Evolutionary conservation across 2,888 invertebrate genomes (phyloP).

Genomic region (Tenthredo amoena): DNA sequence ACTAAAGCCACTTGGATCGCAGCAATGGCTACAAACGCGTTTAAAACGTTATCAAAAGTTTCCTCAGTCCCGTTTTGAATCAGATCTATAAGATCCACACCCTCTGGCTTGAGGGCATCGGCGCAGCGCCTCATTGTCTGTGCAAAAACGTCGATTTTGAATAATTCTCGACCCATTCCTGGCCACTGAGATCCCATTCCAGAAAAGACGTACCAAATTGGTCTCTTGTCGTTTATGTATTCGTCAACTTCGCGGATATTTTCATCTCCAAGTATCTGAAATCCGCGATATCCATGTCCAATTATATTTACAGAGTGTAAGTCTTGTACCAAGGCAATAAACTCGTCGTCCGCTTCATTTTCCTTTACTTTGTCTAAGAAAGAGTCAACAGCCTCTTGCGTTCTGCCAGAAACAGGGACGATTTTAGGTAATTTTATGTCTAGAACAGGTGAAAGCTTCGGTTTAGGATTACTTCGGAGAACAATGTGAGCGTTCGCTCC

Average conservation of each 20-base stretch:
- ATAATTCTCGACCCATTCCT: constrained; percentile 94
- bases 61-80: constrained; percentile 87
- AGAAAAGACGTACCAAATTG: constrained; percentile 97
- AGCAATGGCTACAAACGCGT: constrained; percentile 96
- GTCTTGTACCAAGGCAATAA: constrained; percentile 88
- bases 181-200: constrained; percentile 99
- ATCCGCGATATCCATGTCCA: constrained; percentile 92
- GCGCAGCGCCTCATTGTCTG: constrained; percentile 88
- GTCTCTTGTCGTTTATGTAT: constrained; percentile 82
- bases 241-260: constrained; percentile 80
- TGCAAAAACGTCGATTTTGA: constrained; percentile 90
- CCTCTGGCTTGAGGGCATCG: constrained; percentile 87
- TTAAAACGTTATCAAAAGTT: constrained; percentile 91
- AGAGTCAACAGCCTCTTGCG: constrained; percentile 86
- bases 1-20: constrained; percentile 98
- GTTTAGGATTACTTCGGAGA: constrained; percentile 88
- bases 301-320: constrained; percentile 86
- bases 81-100: constrained; percentile 90
- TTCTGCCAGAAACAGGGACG: constrained; percentile 91
- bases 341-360: constrained; percentile 84
- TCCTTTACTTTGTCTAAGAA: constrained; percentile 84
- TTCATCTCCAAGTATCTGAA: constrained; percentile 83
- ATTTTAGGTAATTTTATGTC: constrained; percentile 82
- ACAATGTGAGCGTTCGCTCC: constrained; percentile 97
- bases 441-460: constrained; percentile 81